A percentile compares a stretch with the other conserved stretches of the same genome.
phyloP scores from a whole-genome alignment of 2,797 vertebrate species.

The Pipistrellus pipistrellus region DNA sequence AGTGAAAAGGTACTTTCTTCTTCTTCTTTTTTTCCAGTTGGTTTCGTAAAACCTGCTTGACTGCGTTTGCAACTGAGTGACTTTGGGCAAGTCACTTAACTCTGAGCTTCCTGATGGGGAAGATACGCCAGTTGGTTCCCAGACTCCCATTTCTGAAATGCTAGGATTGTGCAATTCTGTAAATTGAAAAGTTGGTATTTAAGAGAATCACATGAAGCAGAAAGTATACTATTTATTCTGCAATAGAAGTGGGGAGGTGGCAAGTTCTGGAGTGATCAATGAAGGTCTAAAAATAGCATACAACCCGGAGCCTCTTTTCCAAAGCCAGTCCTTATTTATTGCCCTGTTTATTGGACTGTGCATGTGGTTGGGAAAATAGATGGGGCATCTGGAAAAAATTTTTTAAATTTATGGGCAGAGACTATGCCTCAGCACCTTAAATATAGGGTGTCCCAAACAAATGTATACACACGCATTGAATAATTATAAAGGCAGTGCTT shows the following conservation, averaged over 20 bases:
- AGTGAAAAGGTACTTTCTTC: slow-evolving; percentile 40
- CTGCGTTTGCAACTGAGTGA: background rate
- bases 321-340: background rate
- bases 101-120: background rate
- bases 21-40: background rate
- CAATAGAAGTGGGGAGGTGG: background rate
- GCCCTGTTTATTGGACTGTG: slow-evolving; percentile 31
- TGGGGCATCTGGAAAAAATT: slow-evolving; percentile 43
- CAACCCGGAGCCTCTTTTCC: background rate
- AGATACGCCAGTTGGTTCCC: background rate
- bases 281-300: background rate
- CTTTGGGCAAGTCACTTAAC: background rate
- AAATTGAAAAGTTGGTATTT: slow-evolving; percentile 25
- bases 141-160: background rate
- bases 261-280: background rate
- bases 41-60: background rate
- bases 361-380: background rate
- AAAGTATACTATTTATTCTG: background rate
- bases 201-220: background rate
- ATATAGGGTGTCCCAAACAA: background rate
- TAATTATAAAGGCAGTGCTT: no score
- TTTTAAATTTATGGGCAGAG: slow-evolving; percentile 32
- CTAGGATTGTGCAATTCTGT: background rate
- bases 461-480: no score
- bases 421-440: background rate